Evolutionary conservation across 1,140 invertebrate species (phyloP), one percentile per base, ranked within the genome.

Genomic region (Dryas iulia): DNA sequence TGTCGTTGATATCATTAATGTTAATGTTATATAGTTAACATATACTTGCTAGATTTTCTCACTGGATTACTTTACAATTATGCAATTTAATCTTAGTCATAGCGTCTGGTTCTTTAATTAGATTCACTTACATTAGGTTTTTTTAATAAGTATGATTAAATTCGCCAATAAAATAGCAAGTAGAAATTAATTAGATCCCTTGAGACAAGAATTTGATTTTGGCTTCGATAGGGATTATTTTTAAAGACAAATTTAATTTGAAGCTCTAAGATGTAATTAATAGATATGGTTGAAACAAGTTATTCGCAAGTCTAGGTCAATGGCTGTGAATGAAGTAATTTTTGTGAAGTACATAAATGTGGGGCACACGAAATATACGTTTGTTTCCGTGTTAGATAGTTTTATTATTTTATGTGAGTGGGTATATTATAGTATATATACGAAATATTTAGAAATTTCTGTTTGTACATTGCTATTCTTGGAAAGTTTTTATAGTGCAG

Each of bases 31-130:
- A n/a, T 25, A 64, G 30, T 57, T 35, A 14, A 11, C 18, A 35
- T 11, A 57, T 25, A 58, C 0, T 39, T 47, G 23, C 24, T 33
- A 58, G 59, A 69, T 69, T 69, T 69, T 69, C 66, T 58, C 66
- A 69, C 14, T 11, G 59, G 59, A 62, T 69, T 69, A 69, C 2
- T 63, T 3, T 28, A 63, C 26, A 12, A 47, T 69, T 62, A 58
- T 47, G 59, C 33, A 67, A 59, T 28, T 11, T 66, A n/a, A 31
- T 24, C 4, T 25, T 53, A 33, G 10, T 24, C 35, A 11, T 10
- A 10, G 30, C n/a, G 3, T 31, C 12, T 58, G 11, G 23, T 23
- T 26, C 6, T 56, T 25, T 26, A 26, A 56, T 56, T 24, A 56
- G 4, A 21, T 47, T 39, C 1, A 11, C n/a, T n/a, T n/a, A n/a